A percentile compares a stretch with the other conserved stretches of the same genome.
These are phyloP conservation scores for Polietes domitor DNA, from an alignment of 2,888 invertebrate genomes.

Conservation along the genomic window DNA sequence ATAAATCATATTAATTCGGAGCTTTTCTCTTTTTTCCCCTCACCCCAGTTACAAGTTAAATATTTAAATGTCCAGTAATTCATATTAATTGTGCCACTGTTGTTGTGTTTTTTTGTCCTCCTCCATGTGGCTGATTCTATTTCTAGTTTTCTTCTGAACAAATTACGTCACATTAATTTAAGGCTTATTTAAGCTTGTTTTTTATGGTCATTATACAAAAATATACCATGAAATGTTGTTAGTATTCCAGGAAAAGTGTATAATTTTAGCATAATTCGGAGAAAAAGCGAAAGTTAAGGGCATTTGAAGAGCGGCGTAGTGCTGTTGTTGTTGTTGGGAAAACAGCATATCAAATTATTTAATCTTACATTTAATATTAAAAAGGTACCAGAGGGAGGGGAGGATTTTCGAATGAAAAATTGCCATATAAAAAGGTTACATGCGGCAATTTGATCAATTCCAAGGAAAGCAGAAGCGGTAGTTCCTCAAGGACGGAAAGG, in stretches of 20 bases:
- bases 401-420: constrained; percentile 18
- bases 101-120: not conserved
- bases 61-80: constrained; percentile 23
- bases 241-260: too few species aligned
- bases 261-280: not conserved
- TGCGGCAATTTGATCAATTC: constrained; percentile 58
- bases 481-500: not conserved
- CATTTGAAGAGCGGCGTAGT: not conserved
- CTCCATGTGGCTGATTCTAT: not conserved
- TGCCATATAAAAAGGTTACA: constrained; percentile 45
- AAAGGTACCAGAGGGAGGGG: constrained; percentile 41
- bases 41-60: constrained; percentile 42
- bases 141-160: constrained; percentile 71
- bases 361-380: constrained; percentile 66
- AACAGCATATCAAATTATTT: constrained; percentile 62
- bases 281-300: not conserved
- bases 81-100: not conserved
- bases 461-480: constrained; percentile 18
- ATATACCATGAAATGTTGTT: too few species aligned
- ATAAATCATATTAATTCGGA: not conserved
- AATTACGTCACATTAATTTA: constrained; percentile 75
- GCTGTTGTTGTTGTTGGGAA: not conserved
- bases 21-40: not conserved
- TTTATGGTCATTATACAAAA: not conserved
- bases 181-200: constrained; percentile 70